Conservation (phyloP, 2,888 invertebrate species). For the Zhuqinia jingwanae region DNA sequence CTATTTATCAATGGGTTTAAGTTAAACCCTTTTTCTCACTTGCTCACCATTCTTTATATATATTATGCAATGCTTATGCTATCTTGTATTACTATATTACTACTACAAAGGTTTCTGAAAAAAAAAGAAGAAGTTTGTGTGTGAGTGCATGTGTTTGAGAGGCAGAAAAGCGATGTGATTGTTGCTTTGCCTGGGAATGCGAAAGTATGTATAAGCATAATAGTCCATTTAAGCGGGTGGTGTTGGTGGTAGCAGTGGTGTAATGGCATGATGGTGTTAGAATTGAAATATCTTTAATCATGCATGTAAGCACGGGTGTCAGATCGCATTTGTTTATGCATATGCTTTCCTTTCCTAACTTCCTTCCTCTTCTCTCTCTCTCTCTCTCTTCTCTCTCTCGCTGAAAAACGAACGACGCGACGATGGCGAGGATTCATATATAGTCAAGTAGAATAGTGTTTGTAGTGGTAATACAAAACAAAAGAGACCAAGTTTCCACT, state of each 20-base stretch:
- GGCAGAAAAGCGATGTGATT: conserved; percentile 28
- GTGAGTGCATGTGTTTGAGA: background rate
- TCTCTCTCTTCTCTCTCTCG: too few relatives aligned
- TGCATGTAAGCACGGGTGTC: conserved; percentile 67
- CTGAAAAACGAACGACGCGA: too few relatives aligned
- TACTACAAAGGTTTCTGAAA: conserved; percentile 13
- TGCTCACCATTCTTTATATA: conserved; percentile 6
- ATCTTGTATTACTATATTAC: background rate
- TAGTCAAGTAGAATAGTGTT: too few relatives aligned
- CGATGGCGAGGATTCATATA: too few relatives aligned
- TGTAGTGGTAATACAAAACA: background rate
- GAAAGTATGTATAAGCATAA: background rate
- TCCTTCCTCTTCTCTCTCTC: conserved; percentile 13
- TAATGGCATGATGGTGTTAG: conserved; percentile 3
- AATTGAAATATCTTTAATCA: conserved; percentile 62
- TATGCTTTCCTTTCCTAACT: conserved; percentile 52
- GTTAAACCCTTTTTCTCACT: conserved; percentile 19
- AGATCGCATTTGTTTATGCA: conserved; percentile 63
- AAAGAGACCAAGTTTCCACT: background rate
- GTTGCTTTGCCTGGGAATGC: background rate
- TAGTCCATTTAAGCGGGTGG: background rate
- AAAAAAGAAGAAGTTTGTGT: background rate
- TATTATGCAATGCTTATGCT: background rate
- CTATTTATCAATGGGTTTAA: conserved; percentile 56
- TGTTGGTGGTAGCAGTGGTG: too few relatives aligned